Percentiles rank a stretch among this genome's conserved stretches.
These are phyloP conservation scores for Drosophila lacteicornis DNA, from an alignment of 1,140 invertebrate species.

Conservation along the genomic window DNA sequence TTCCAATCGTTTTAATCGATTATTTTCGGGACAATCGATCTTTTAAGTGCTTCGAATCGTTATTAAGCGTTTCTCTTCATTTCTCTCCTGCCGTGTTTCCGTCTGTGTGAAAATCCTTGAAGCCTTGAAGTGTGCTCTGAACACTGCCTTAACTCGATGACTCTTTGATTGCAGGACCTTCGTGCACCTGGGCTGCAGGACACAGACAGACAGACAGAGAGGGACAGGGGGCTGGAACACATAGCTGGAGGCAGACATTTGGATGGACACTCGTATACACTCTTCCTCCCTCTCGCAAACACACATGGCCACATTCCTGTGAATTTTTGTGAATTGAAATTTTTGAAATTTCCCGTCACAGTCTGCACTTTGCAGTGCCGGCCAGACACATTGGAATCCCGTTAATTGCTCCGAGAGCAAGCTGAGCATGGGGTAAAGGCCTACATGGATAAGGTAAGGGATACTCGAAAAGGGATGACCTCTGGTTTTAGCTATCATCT, in stretches of 20 bases:
- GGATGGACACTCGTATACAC: conserved; percentile 14
- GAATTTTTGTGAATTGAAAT: conserved; percentile 81
- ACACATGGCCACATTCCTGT: conserved; percentile 66
- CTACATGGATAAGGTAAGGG: neutral
- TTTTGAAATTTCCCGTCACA: conserved; percentile 81
- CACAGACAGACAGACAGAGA: conserved; percentile 2
- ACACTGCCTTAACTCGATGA: conserved; percentile 22
- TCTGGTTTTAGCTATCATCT: too few species aligned
- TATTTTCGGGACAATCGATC: neutral
- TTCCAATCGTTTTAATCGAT: too few species aligned
- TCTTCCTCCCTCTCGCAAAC: neutral
- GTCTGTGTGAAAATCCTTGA: neutral
- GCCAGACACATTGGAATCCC: conserved; percentile 73
- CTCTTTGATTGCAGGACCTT: conserved; percentile 38
- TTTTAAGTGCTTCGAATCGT: neutral
- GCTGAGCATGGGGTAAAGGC: neutral
- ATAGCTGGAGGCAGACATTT: conserved; percentile 20
- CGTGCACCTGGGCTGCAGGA: conserved; percentile 24
- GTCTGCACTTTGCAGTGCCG: conserved; percentile 54
- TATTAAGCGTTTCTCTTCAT: neutral
- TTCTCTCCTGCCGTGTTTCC: neutral
- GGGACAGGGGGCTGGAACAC: neutral
- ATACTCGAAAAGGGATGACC: neutral
- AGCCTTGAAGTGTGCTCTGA: conserved; percentile 4
- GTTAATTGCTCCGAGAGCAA: conserved; percentile 64